Evolutionary conservation across 2,888 invertebrate genomes (phyloP).

Genomic region (Eupeodes luniger): DNA sequence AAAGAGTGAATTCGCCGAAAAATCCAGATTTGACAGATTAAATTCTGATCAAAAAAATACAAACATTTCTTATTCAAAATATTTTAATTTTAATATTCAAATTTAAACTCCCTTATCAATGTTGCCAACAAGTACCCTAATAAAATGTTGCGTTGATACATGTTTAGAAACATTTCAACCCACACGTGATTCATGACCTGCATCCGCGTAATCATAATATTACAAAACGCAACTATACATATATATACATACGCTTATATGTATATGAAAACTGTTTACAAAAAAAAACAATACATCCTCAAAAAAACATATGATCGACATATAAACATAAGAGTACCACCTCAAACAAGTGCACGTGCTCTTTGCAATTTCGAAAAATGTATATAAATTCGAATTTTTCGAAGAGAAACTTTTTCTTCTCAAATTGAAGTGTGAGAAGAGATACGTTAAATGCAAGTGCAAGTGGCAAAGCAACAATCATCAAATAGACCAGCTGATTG

Average conservation of each 20-base stretch:
- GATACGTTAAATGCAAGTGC: background rate
- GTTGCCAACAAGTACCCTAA: background rate
- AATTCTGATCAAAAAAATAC: no score
- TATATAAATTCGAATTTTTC: slow-evolving; percentile 61
- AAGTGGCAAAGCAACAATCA: background rate
- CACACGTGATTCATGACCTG: slow-evolving; percentile 69
- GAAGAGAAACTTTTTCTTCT: slow-evolving; percentile 49
- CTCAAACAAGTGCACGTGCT: slow-evolving; percentile 66
- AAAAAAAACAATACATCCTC: slow-evolving; percentile 57
- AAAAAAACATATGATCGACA: slow-evolving; percentile 33
- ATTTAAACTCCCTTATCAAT: background rate
- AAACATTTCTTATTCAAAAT: no score
- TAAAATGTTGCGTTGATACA: slow-evolving; percentile 37
- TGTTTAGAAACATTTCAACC: slow-evolving; percentile 3
- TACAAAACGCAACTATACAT: slow-evolving; percentile 44
- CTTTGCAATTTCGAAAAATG: slow-evolving; percentile 66
- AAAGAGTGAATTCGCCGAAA: no score
- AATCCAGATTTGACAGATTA: no score
- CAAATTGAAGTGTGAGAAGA: background rate
- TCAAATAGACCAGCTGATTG: slow-evolving; percentile 51
- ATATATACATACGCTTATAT: background rate
- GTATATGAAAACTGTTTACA: background rate
- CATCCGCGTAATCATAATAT: slow-evolving; percentile 54
- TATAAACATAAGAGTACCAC: background rate
- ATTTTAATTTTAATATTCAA: no score